Percentiles rank a stretch among this genome's conserved stretches.
These are phyloP conservation scores for Spea multiplicata DNA, from an alignment of 2,113 vertebrate genomes.

Conservation along the genomic window DNA sequence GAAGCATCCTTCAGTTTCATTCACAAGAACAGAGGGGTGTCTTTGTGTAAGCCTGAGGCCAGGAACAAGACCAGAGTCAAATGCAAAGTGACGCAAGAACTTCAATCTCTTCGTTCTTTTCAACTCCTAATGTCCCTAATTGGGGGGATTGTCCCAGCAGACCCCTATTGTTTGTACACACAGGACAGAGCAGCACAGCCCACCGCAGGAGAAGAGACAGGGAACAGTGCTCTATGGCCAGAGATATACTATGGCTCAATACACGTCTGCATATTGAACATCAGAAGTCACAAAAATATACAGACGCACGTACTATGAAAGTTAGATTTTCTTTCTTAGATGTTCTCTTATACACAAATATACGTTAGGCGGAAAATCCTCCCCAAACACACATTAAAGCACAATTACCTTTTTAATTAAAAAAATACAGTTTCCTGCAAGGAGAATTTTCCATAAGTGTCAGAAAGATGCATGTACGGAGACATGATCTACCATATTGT, in stretches of 20 bases:
- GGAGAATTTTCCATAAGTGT: too few species aligned
- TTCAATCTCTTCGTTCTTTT: conserved; percentile 13
- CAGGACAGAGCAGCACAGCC: not conserved
- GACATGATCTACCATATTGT: too few species aligned
- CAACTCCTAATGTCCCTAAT: conserved; percentile 37
- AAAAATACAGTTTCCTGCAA: too few species aligned
- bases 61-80: conserved; percentile 25
- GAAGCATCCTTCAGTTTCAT: conserved; percentile 17
- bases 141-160: not conserved
- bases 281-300: too few species aligned
- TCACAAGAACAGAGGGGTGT: conserved; percentile 4
- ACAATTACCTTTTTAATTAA: too few species aligned
- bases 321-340: too few species aligned
- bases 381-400: too few species aligned
- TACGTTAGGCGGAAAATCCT: too few species aligned
- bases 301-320: too few species aligned
- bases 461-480: too few species aligned
- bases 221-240: not conserved
- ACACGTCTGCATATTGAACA: too few species aligned
- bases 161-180: conserved; percentile 21
- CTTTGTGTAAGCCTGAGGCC: conserved; percentile 13
- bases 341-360: too few species aligned
- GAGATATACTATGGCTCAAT: not conserved
- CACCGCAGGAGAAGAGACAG: not conserved
- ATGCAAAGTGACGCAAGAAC: conserved; percentile 1